Evolutionary conservation across 2,888 invertebrate genomes (phyloP).

Genomic region (Lapara coniferarum): DNA sequence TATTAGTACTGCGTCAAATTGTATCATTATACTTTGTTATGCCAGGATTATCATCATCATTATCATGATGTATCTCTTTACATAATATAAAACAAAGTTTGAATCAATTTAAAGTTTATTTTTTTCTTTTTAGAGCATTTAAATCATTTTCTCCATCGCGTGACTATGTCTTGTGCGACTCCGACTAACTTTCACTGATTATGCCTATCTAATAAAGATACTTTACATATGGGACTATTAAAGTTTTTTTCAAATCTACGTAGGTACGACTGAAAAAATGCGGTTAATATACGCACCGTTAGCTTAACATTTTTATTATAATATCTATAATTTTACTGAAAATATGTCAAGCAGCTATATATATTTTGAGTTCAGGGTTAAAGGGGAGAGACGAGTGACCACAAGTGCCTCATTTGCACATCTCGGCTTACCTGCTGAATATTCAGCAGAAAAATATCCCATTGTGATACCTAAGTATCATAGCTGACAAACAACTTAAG

Average conservation of each 20-base stretch:
- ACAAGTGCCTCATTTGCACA: background rate
- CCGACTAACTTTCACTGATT: slow-evolving; percentile 15
- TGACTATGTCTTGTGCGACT: background rate
- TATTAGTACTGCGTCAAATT: no score
- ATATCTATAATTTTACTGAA: no score
- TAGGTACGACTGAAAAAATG: background rate
- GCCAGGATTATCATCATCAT: no score
- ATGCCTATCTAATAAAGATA: background rate
- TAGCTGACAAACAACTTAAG: no score
- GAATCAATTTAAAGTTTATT: no score
- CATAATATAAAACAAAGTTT: no score
- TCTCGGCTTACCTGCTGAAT: background rate
- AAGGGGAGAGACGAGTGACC: background rate
- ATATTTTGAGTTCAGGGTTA: background rate
- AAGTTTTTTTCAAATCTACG: background rate
- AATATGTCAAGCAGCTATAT: no score
- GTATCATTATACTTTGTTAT: no score
- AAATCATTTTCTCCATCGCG: background rate
- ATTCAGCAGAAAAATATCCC: background rate
- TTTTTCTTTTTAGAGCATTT: no score
- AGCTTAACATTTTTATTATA: no score
- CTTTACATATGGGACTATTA: background rate
- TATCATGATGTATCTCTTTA: no score
- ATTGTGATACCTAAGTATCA: background rate
- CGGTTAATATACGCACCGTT: background rate